Conservation (phyloP, 2,113 vertebrate genomes). For the Oryctolagus cuniculus region DNA sequence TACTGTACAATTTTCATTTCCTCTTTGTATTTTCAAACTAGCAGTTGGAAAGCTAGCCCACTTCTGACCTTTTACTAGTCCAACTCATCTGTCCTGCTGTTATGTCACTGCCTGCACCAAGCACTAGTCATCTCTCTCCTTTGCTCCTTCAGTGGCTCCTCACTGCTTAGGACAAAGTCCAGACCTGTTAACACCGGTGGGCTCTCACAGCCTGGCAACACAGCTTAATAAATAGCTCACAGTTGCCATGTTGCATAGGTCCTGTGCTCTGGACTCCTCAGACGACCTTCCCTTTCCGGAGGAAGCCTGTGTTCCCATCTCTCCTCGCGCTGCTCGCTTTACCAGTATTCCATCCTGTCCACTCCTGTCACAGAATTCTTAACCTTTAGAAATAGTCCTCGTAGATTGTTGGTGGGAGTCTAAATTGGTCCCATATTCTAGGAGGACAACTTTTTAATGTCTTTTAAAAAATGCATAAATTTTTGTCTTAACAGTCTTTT, state of each 20-base stretch:
- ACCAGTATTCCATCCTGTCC: neutral
- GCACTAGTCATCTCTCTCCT: neutral
- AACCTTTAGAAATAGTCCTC: slow-evolving; percentile 31
- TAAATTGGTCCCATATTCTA: slow-evolving; percentile 6
- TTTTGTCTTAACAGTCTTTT: slow-evolving; percentile 16
- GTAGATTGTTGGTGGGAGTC: neutral
- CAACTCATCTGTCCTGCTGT: neutral
- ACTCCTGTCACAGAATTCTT: neutral
- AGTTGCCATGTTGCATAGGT: neutral
- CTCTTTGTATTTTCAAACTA: neutral
- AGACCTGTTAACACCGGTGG: neutral
- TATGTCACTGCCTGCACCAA: neutral
- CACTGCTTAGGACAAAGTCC: neutral
- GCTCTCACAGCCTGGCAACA: neutral
- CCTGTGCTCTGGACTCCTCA: neutral
- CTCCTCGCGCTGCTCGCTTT: neutral
- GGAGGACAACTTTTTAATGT: slow-evolving; percentile 34
- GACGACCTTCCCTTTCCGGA: neutral
- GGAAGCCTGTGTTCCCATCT: neutral
- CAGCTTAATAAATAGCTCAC: neutral
- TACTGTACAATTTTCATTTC: neutral
- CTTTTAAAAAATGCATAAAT: neutral
- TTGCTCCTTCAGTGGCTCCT: neutral
- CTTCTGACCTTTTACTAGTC: neutral
- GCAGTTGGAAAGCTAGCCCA: neutral